Conservation (phyloP, 2,888 invertebrate species). For the Odontocolon sp. region DNA sequence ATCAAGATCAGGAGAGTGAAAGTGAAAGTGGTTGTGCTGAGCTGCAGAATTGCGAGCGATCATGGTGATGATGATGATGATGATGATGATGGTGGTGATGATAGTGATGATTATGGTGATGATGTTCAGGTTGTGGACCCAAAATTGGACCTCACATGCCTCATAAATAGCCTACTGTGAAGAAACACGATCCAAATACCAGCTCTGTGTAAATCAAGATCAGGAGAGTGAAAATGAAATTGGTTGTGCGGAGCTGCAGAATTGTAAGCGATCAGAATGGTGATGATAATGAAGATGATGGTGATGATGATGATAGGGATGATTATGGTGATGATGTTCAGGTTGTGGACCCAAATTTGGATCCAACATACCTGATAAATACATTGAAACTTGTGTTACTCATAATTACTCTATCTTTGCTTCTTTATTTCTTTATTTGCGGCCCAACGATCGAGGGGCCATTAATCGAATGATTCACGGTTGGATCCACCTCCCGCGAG, state of each 20-base stretch:
- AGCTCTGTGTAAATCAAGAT: slow-evolving; percentile 56
- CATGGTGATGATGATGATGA: slow-evolving; percentile 33
- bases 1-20: slow-evolving; percentile 54
- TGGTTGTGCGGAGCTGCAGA: slow-evolving; percentile 47
- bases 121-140: too few species aligned
- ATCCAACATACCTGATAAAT: too few species aligned
- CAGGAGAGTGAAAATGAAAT: slow-evolving; percentile 37
- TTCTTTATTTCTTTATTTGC: background rate
- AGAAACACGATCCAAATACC: too few species aligned
- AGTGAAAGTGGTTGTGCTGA: slow-evolving; percentile 49
- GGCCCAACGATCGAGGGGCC: slow-evolving; percentile 44
- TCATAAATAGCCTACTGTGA: too few species aligned
- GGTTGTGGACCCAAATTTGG: too few species aligned
- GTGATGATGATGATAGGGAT: slow-evolving; percentile 31
- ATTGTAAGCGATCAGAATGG: slow-evolving; percentile 4
- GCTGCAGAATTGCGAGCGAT: slow-evolving; percentile 16
- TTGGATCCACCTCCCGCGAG: slow-evolving; percentile 44
- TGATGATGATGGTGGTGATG: slow-evolving; percentile 32
- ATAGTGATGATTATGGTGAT: too few species aligned
- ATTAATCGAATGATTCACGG: slow-evolving; percentile 60
- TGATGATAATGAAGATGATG: slow-evolving; percentile 39
- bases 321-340: too few species aligned
- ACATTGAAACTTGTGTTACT: too few species aligned
- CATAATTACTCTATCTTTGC: background rate
- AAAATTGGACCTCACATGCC: too few species aligned